Conservation (phyloP, 2,888 invertebrate species). For the Steinernema hermaphroditum region DNA sequence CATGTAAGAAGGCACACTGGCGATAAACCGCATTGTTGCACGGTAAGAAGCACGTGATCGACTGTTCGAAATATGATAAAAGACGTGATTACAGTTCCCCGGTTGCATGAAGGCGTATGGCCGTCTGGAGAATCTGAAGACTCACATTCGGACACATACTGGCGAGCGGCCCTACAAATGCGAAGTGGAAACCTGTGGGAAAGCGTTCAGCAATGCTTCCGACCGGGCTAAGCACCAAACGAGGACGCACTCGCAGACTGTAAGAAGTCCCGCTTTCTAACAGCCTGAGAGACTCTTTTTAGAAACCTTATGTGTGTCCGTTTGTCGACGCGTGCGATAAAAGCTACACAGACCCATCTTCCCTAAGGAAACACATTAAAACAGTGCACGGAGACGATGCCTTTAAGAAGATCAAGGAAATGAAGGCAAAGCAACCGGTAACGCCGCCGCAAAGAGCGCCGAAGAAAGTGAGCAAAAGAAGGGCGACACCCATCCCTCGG, state of each 20-base stretch:
- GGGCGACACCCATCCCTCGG: no score
- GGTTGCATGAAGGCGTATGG: constrained; percentile 91
- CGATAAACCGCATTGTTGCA: constrained; percentile 92
- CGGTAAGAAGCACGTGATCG: constrained; percentile 73
- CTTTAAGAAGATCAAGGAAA: constrained; percentile 74
- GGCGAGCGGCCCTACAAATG: constrained; percentile 19
- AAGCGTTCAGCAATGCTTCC: constrained; percentile 97
- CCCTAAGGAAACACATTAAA: constrained; percentile 94
- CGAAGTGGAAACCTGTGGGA: constrained; percentile 83
- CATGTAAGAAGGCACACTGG: constrained; percentile 97
- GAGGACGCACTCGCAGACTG: constrained; percentile 97
- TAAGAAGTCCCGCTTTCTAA: constrained; percentile 69
- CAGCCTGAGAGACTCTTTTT: constrained; percentile 61
- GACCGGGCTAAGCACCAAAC: constrained; percentile 99
- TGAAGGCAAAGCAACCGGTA: constrained; percentile 27
- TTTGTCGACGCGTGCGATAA: constrained; percentile 90
- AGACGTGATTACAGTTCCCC: constrained; percentile 10
- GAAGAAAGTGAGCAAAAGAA: not conserved
- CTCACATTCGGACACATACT: constrained; percentile 79
- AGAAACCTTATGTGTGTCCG: constrained; percentile 99
- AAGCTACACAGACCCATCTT: constrained; percentile 96
- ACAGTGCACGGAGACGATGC: constrained; percentile 98
- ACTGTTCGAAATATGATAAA: no score
- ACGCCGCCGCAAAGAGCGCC: not conserved
- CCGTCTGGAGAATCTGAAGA: constrained; percentile 92